These are phyloP conservation scores for Nyctibius bracteatus DNA, from an alignment of 2,113 vertebrate genomes.

Conservation along the genomic window DNA sequence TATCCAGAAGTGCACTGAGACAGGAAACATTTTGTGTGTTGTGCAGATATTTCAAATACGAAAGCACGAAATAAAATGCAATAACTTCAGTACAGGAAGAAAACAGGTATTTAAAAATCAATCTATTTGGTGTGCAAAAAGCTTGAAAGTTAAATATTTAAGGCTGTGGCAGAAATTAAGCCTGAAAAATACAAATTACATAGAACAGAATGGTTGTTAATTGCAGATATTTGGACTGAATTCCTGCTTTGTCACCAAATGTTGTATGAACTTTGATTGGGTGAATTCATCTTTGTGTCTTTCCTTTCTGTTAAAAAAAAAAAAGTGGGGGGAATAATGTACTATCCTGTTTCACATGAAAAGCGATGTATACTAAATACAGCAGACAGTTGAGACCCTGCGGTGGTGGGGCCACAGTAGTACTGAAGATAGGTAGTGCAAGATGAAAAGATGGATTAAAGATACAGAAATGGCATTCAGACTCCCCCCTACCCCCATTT, in stretches of 20 bases:
- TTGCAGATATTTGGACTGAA: not conserved
- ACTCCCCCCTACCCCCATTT: not conserved
- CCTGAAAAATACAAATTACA: not conserved
- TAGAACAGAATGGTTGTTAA: not conserved
- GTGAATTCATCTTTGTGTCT: not conserved
- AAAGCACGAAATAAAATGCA: not conserved
- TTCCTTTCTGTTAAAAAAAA: not conserved
- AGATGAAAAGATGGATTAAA: not conserved
- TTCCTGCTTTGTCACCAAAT: not conserved
- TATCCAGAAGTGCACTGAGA: not conserved
- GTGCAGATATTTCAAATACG: not conserved
- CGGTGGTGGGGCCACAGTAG: not conserved
- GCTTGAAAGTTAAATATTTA: not conserved
- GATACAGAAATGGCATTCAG: not conserved
- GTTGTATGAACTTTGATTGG: rapidly evolving
- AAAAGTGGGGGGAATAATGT: not conserved
- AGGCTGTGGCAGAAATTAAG: not conserved
- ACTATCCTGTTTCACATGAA: not conserved
- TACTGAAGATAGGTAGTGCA: not conserved
- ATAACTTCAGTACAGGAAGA: not conserved
- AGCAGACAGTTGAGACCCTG: not conserved
- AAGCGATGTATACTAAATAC: not conserved
- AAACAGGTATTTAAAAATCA: not conserved
- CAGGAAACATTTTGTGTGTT: not conserved
- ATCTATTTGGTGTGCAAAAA: not conserved